These are phyloP conservation scores for Microcebus tavaratra DNA, from an alignment of 2,113 vertebrate genomes.

Conservation along the genomic window DNA sequence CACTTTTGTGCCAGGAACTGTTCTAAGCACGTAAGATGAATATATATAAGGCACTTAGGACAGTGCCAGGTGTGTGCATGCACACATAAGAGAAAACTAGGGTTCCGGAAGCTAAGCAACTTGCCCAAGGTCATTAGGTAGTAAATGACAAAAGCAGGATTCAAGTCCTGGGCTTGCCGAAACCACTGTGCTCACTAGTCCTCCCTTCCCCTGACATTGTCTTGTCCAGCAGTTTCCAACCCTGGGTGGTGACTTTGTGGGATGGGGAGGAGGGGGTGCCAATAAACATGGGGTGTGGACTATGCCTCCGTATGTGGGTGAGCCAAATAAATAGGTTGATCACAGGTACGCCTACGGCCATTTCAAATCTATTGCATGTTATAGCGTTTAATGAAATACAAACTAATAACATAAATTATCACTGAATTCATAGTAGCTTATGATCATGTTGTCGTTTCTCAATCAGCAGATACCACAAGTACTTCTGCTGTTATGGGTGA, in stretches of 20 bases:
- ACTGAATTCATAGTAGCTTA: background rate
- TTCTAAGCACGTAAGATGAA: background rate
- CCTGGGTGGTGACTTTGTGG: accelerated
- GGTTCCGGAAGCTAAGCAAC: background rate
- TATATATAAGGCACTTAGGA: background rate
- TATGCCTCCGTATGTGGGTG: background rate
- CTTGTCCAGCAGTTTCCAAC: too few species aligned
- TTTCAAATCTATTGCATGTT: background rate
- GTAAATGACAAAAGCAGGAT: background rate
- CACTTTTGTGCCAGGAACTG: background rate
- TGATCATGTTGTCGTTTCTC: background rate
- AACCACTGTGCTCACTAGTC: background rate
- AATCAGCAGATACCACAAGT: background rate
- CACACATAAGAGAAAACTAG: background rate
- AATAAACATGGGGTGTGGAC: too few species aligned
- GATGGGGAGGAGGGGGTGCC: too few species aligned
- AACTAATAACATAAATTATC: background rate
- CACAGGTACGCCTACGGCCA: background rate
- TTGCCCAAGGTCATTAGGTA: background rate
- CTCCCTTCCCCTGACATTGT: too few species aligned
- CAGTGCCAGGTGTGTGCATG: accelerated
- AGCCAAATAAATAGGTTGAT: background rate
- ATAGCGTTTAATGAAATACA: background rate
- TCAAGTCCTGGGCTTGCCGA: background rate
- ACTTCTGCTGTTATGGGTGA: background rate